Conservation (phyloP, 2,888 invertebrate genomes). For the Calliopum simillimum region DNA sequence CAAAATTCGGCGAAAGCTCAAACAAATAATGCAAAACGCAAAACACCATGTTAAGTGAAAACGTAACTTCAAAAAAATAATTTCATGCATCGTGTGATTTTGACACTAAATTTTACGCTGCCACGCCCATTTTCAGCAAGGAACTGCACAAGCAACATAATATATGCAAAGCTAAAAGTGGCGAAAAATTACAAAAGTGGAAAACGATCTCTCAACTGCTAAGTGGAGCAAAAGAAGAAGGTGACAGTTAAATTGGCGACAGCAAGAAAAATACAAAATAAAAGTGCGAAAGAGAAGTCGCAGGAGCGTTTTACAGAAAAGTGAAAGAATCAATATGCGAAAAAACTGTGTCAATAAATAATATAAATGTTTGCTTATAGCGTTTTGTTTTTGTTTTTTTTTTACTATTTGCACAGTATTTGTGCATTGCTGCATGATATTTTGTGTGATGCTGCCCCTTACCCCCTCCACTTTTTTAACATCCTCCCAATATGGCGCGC, state of each 20-base stretch:
- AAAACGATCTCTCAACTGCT: background rate
- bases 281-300: background rate
- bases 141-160: too few relatives aligned
- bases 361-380: background rate
- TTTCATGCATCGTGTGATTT: conserved; percentile 18
- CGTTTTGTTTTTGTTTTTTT: background rate
- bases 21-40: background rate
- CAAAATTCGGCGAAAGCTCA: background rate
- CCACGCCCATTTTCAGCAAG: background rate
- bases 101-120: conserved; percentile 1
- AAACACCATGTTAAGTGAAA: background rate
- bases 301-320: too few relatives aligned
- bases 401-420: background rate
- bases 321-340: background rate
- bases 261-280: background rate
- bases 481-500: too few relatives aligned
- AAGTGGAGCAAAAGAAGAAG: background rate
- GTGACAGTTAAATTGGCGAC: too few relatives aligned
- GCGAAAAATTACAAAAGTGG: background rate
- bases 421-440: too few relatives aligned
- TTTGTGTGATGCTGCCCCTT: too few relatives aligned
- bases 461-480: too few relatives aligned
- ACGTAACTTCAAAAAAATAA: conserved; percentile 1
- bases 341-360: conserved; percentile 8
- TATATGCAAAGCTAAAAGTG: background rate